Percentiles rank a stretch among this genome's conserved stretches.
phyloP scores from a whole-genome alignment of 2,797 vertebrate genomes.

The Enteromius unitaeniatus region DNA sequence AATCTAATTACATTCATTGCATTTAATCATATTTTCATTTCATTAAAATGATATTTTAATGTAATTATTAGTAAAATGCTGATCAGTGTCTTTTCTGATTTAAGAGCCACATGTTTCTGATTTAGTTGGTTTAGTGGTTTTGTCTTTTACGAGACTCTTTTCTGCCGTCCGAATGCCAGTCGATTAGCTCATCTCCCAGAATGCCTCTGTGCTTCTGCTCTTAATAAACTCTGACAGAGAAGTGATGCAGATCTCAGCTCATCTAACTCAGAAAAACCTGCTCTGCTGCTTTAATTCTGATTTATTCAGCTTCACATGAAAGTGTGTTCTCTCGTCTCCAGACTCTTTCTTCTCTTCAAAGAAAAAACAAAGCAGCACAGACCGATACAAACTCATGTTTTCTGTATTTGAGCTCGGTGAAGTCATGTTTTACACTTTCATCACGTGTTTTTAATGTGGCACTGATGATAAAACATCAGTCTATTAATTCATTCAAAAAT shows the following conservation, averaged over 20 bases:
- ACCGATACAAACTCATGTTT: constrained; percentile 51
- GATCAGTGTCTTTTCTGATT: neutral
- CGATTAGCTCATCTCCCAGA: neutral
- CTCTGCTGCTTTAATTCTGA: constrained; percentile 52
- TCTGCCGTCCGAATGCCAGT: neutral
- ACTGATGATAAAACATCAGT: neutral
- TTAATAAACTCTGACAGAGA: constrained; percentile 40
- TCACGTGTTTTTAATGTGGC: too few relatives aligned
- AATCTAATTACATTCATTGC: too few relatives aligned
- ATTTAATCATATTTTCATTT: too few relatives aligned
- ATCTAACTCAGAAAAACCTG: constrained; percentile 25
- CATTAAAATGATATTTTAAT: too few relatives aligned
- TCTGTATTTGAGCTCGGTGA: constrained; percentile 62
- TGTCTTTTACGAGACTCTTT: neutral
- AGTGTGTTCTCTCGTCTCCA: constrained; percentile 50
- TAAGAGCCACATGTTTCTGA: neutral
- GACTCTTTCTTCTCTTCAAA: constrained; percentile 60
- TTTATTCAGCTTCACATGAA: constrained; percentile 52
- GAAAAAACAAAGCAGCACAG: constrained; percentile 53
- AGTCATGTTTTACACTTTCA: constrained; percentile 57
- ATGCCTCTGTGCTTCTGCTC: neutral
- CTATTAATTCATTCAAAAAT: neutral
- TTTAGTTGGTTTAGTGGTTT: neutral
- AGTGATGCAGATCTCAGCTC: constrained; percentile 13
- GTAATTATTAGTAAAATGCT: too few relatives aligned